phyloP scores from a whole-genome alignment of 2,797 vertebrate genomes.

The Gymnopithys bicolor region DNA sequence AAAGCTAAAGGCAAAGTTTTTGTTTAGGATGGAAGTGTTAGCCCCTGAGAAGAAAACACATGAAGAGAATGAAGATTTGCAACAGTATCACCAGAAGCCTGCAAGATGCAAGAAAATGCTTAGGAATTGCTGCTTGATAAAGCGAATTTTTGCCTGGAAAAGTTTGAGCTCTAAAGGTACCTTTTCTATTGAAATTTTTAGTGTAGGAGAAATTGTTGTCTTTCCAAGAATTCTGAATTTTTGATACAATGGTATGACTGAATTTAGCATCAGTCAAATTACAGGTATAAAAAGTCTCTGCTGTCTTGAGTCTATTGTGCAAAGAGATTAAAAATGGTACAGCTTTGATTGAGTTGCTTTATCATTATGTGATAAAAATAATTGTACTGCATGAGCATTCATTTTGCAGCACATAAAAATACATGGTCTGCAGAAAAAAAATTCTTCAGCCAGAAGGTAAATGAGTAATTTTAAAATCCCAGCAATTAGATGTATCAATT shows the following conservation, averaged over 20 bases:
- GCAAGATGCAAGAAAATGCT: conserved; percentile 83
- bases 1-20: conserved; percentile 57
- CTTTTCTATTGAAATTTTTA: conserved; percentile 31
- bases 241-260: background rate
- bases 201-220: conserved; percentile 23
- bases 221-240: conserved; percentile 21
- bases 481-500: background rate
- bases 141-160: conserved; percentile 84
- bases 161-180: conserved; percentile 83
- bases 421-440: background rate
- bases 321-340: conserved; percentile 45
- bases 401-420: conserved; percentile 43
- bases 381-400: conserved; percentile 25
- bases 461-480: background rate
- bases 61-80: conserved; percentile 79
- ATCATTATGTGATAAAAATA: conserved; percentile 52
- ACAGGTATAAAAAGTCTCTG: conserved; percentile 19
- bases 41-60: conserved; percentile 74
- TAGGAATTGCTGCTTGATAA: conserved; percentile 85
- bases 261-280: conserved; percentile 36
- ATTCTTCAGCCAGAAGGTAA: background rate
- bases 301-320: conserved; percentile 33
- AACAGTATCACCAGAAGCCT: conserved; percentile 78
- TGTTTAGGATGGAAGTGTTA: conserved; percentile 76
- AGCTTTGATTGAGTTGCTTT: conserved; percentile 49